Evolutionary conservation across 2,888 invertebrate species (phyloP).

Genomic region (Bedellia somnulentella): DNA sequence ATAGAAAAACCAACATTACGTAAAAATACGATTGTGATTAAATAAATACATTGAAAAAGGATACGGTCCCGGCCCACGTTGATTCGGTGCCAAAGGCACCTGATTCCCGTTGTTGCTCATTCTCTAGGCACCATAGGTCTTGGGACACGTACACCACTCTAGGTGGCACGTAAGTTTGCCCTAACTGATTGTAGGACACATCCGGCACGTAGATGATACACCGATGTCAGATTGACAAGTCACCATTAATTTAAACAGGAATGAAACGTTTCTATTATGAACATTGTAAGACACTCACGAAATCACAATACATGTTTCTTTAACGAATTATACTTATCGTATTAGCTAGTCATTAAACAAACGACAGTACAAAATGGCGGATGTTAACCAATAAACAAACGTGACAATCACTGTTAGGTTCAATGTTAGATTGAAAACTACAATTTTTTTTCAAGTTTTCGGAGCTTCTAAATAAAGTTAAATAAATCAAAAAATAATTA

Average conservation of each 20-base stretch:
- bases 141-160: slow-evolving; percentile 62
- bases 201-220: slow-evolving; percentile 50
- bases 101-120: slow-evolving; percentile 70
- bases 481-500: slow-evolving; percentile 45
- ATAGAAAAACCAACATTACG: slow-evolving; percentile 53
- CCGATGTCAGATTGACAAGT: slow-evolving; percentile 51
- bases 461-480: slow-evolving; percentile 29
- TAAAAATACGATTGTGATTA: slow-evolving; percentile 35
- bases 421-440: slow-evolving; percentile 20
- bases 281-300: slow-evolving; percentile 48
- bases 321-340: slow-evolving; percentile 39
- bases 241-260: slow-evolving; percentile 40
- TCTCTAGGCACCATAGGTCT: slow-evolving; percentile 62
- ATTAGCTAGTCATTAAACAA: slow-evolving; percentile 58
- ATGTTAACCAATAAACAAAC: slow-evolving; percentile 61
- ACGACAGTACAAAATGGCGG: slow-evolving; percentile 62
- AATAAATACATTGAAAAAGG: slow-evolving; percentile 41
- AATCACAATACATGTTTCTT: slow-evolving; percentile 38
- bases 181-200: slow-evolving; percentile 59
- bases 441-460: slow-evolving; percentile 23
- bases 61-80: slow-evolving; percentile 62
- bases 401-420: slow-evolving; percentile 39
- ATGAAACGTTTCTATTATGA: slow-evolving; percentile 47
- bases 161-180: slow-evolving; percentile 63
- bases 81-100: slow-evolving; percentile 64